Conservation (phyloP, 2,888 invertebrate genomes). For the Camponotus fellah region DNA sequence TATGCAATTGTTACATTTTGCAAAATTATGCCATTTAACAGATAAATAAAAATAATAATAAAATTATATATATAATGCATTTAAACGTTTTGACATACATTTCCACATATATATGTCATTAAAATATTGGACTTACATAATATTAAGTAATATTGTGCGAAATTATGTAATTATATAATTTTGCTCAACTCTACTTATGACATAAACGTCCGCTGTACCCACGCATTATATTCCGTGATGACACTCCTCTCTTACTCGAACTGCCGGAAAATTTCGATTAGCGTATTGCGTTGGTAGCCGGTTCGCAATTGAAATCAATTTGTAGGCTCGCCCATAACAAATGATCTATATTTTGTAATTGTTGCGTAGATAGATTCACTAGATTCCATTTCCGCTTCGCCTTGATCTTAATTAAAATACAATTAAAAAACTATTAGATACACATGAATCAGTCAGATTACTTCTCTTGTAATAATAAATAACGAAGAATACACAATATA, state of each 20-base stretch:
- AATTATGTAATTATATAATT: constrained; percentile 52
- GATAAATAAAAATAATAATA: not conserved
- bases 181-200: constrained; percentile 16
- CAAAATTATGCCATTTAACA: not conserved
- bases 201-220: constrained; percentile 40
- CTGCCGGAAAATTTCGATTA: constrained; percentile 52
- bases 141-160: constrained; percentile 13
- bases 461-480: not conserved
- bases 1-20: not conserved
- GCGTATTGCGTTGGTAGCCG: constrained; percentile 33
- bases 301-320: constrained; percentile 48
- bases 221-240: constrained; percentile 43
- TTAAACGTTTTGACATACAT: constrained; percentile 1
- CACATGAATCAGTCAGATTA: not conserved
- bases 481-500: constrained; percentile 9
- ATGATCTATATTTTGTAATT: constrained; percentile 20
- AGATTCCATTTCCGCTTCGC: constrained; percentile 15
- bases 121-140: constrained; percentile 6
- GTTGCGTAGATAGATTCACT: not conserved
- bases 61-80: not conserved
- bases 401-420: constrained; percentile 14
- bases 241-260: constrained; percentile 33
- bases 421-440: constrained; percentile 20
- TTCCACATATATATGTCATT: not conserved
- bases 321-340: constrained; percentile 1